A percentile compares a stretch with the other conserved stretches of the same genome.
Conservation (phyloP, 2,888 invertebrate species). For the Torymus texanus region DNA sequence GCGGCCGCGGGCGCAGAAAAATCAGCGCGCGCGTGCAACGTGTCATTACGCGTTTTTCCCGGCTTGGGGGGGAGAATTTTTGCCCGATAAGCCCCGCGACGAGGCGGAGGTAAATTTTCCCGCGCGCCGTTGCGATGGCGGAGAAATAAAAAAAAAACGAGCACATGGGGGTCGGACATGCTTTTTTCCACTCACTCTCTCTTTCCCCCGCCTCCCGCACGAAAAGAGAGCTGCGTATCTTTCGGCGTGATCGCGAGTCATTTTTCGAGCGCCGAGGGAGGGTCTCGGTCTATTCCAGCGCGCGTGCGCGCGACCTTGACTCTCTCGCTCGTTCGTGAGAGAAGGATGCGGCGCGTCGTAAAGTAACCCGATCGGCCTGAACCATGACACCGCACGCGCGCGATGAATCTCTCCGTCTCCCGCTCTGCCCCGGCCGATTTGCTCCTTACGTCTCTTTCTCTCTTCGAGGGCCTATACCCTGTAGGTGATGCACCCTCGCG, state of each 20-base stretch:
- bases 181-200: neutral
- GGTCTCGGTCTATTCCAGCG: too few species aligned
- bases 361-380: slow-evolving; percentile 33
- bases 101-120: slow-evolving; percentile 27
- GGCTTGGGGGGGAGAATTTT: slow-evolving; percentile 5
- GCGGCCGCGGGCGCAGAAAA: too few species aligned
- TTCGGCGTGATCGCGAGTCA: slow-evolving; percentile 42
- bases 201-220: neutral
- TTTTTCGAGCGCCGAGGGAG: slow-evolving; percentile 21
- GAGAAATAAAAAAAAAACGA: too few species aligned
- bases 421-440: neutral
- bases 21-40: slow-evolving; percentile 12
- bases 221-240: slow-evolving; percentile 29
- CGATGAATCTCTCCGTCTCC: slow-evolving; percentile 21
- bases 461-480: neutral
- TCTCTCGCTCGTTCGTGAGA: neutral
- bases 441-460: slow-evolving; percentile 1
- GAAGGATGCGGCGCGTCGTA: slow-evolving; percentile 31
- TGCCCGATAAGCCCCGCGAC: slow-evolving; percentile 17
- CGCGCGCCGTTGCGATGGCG: neutral
- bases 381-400: slow-evolving; percentile 22
- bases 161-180: too few species aligned
- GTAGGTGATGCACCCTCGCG: too few species aligned
- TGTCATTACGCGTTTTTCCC: slow-evolving; percentile 41
- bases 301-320: slow-evolving; percentile 38